Evolutionary conservation across 2,113 vertebrate species (phyloP), one percentile per base, ranked within the genome.

Genomic region (Ceratotherium simum): DNA sequence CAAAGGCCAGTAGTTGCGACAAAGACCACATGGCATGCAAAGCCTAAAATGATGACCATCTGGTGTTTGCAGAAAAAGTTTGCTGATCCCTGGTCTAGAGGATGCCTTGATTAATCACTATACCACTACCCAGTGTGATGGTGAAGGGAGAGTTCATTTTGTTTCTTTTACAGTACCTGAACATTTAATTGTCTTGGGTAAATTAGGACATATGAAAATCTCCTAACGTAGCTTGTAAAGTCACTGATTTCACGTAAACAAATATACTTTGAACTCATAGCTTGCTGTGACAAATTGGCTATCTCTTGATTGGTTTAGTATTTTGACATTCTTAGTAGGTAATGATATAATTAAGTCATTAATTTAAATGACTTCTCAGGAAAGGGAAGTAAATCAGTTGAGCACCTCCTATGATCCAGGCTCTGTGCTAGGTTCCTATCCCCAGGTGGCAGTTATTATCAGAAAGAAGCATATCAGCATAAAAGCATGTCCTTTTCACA

Each of bases 321-420:
- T 97, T 93, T 97, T 90, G 67, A 78, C 86, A 78, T 14, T n/a
- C 21, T 85, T 70, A 65, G 25, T 73, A 91, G 21, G 21, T 91
- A 86, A 78, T 95, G n/a, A 78, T 76, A 46, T 79, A 86, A 86
- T 83, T 82, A 90, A 94, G 36, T 78, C 21, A 87, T 95, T 90
- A 67, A 79, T 83, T 80, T 87, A 84, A 95, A 96, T 70, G 36
- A 88, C 48, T 62, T 87, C 62, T 92, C 51, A 70, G 33, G 70
- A 31, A 75, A 96, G 9, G 23, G 33, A 58, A 17, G 5, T 83
- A 96, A 69, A 90, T 75, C 8, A 42, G 13, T 33, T 64, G 10
- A 67, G 13, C 0, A 6, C 12, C 27, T 90, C 36, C 12, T 82
- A 7, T 27, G 2, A 90, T 87, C 36, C 1, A 64, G n/a, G 51